A percentile compares a stretch with the other conserved stretches of the same genome.
Evolutionary conservation across 2,113 vertebrate species (phyloP).

Genomic region (Microcebus jonahi): DNA sequence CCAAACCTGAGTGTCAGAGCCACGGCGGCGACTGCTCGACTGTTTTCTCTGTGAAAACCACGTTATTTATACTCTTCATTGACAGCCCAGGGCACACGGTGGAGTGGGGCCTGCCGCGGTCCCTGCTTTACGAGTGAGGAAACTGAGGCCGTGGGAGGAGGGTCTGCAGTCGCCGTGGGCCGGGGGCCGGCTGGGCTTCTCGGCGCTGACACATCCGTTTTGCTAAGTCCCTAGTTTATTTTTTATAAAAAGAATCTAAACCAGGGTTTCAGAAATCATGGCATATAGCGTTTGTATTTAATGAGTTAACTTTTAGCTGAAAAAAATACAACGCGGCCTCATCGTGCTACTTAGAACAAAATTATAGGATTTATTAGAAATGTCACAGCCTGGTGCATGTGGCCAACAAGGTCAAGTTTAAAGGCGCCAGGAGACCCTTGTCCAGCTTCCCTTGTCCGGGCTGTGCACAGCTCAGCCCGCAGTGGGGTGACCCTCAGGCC

Average conservation of each 20-base stretch:
- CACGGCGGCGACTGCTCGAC: rapidly evolving
- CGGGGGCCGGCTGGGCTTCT: background rate
- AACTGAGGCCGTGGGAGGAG: background rate
- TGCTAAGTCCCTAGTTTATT: background rate
- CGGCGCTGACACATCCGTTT: rapidly evolving
- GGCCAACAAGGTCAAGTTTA: background rate
- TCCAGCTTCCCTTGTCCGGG: background rate
- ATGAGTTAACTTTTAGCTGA: background rate
- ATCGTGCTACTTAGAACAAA: background rate
- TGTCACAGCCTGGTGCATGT: background rate
- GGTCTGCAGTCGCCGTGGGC: too few relatives aligned
- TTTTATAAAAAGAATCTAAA: too few relatives aligned
- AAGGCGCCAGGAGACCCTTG: background rate
- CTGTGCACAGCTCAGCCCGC: rapidly evolving
- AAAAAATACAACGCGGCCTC: background rate
- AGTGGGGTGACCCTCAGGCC: rapidly evolving
- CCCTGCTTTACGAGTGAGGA: background rate
- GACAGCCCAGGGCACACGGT: background rate
- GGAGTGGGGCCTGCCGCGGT: background rate
- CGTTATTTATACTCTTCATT: background rate
- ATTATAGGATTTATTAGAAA: background rate
- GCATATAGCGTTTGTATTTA: background rate
- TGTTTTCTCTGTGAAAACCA: background rate
- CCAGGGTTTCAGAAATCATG: background rate
- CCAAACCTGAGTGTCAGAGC: background rate